Base-by-base conservation (phyloP, 92 coral and sea anemone genomes). In the Montipora capitata region DNA sequence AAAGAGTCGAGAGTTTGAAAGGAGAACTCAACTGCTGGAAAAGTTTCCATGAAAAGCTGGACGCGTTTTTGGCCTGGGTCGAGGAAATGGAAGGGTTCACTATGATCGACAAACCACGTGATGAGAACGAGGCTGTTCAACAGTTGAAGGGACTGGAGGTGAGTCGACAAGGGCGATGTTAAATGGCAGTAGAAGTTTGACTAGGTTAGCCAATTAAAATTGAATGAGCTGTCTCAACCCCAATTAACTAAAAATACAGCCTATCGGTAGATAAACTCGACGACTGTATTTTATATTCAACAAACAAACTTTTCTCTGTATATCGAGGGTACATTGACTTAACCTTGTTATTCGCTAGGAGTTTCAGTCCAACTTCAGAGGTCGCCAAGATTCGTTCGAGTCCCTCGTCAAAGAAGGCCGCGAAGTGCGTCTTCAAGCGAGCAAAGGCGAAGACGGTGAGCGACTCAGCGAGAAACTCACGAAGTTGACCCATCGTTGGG, bases 101-200 rank as follows among this genome's bases (percentile, higher is more conserved):
- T 10, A 89, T 85, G 68, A 83, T 79, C 11, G 96, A 85, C 79
- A 97, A 95, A 80, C 96, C 92, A 20, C 96, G 92, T 12, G 93
- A 96, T 42, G 98, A 94, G 70, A 63, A 77, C 39, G 98, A 92
- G 76, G 97, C 95, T 18, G 83, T 88, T 68, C 75, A 90, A 38
- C 96, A 96, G 87, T 67, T 97, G 66, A 93, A 90, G 73, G 94
- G 93, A 39, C 95, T 97, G 48, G 99, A 97, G 98, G 99, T 96
- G 72, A 83, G 87, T 72, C 12, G 6, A 2, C 10, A 54, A 11
- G 12, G 7, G 61, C 61, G 61, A 54, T 6, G 12, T 54, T 54
- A 13, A 54, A 48, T 10, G 1, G 52, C 35, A 2, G 52, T 48
- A 48, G 52, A 48, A 48, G 52, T 48, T 48, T 27, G 35, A 27